Evolutionary conservation across 2,888 invertebrate genomes (phyloP).

Genomic region (Xylota sylvarum): DNA sequence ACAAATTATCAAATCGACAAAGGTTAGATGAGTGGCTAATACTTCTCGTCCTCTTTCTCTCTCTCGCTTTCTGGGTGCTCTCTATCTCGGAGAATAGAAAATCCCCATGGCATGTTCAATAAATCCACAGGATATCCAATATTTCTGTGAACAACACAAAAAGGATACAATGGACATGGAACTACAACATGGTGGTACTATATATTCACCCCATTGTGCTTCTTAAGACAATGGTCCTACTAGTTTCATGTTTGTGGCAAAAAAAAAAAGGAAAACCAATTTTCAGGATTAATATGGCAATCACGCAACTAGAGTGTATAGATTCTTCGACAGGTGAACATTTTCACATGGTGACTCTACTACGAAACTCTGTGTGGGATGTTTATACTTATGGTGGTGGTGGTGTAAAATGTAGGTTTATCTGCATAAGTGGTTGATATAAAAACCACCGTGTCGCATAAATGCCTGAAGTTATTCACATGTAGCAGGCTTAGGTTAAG

Average conservation of each 20-base stretch:
- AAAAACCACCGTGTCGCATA: not conserved
- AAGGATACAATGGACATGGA: slow-evolving; percentile 47
- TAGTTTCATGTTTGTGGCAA: slow-evolving; percentile 70
- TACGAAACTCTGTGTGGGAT: not conserved
- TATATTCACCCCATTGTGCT: slow-evolving; percentile 20
- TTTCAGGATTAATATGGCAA: slow-evolving; percentile 77
- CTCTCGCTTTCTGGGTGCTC: not conserved
- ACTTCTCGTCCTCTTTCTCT: slow-evolving; percentile 6
- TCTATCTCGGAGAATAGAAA: slow-evolving; percentile 22
- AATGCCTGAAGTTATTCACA: not conserved
- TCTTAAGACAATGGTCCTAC: slow-evolving; percentile 67
- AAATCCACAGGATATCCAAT: slow-evolving; percentile 71
- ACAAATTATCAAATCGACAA: slow-evolving; percentile 73
- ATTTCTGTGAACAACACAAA: slow-evolving; percentile 58
- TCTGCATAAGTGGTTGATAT: slow-evolving; percentile 63
- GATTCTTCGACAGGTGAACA: slow-evolving; percentile 74
- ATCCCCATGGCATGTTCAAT: slow-evolving; percentile 70
- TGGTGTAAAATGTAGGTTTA: slow-evolving; percentile 39
- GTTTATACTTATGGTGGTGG: slow-evolving; percentile 22
- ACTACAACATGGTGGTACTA: slow-evolving; percentile 14
- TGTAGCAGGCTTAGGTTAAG: too few relatives aligned
- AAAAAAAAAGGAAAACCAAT: slow-evolving; percentile 72
- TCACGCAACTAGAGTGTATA: slow-evolving; percentile 72
- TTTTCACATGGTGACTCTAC: slow-evolving; percentile 64
- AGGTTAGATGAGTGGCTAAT: slow-evolving; percentile 53